Conservation (phyloP, 1,140 invertebrate genomes). For the Cardiocondyla obscurior region DNA sequence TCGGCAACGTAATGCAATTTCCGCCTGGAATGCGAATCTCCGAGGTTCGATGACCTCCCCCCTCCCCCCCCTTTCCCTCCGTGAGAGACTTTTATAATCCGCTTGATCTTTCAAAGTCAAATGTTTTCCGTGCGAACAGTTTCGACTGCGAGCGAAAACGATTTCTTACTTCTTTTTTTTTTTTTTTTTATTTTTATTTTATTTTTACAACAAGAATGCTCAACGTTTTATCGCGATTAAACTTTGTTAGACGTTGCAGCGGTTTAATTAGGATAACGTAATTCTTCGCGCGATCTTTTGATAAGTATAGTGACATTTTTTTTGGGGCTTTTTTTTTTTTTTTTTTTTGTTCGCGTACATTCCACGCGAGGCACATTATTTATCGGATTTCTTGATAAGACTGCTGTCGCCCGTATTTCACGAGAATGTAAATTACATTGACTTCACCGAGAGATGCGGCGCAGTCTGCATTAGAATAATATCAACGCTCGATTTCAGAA, state of each 20-base stretch:
- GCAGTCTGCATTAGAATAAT: slow-evolving; percentile 40
- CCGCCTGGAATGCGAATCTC: slow-evolving; percentile 1
- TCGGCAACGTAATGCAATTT: slow-evolving; percentile 16
- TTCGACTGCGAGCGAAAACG: background rate
- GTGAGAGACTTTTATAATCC: slow-evolving; percentile 17
- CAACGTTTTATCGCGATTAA: background rate
- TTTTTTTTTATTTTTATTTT: no score
- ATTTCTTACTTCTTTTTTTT: background rate
- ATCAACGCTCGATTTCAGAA: slow-evolving; percentile 29
- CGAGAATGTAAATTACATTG: slow-evolving; percentile 33
- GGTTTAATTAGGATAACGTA: background rate
- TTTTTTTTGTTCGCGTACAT: background rate
- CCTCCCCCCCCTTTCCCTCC: no score
- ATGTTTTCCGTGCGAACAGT: slow-evolving; percentile 1
- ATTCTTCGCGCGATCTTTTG: background rate
- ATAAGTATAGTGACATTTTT: slow-evolving; percentile 11
- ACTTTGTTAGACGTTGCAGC: background rate
- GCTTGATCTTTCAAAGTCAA: background rate
- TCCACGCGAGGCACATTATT: background rate
- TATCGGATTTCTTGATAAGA: slow-evolving; percentile 32
- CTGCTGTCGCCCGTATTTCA: slow-evolving; percentile 27
- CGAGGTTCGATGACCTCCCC: background rate
- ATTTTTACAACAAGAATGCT: background rate
- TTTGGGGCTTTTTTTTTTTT: no score
- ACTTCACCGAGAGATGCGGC: slow-evolving; percentile 12